A percentile compares a stretch with the other conserved stretches of the same genome.
phyloP scores from a whole-genome alignment of 2,797 vertebrate genomes.

The Heterohyrax brucei region DNA sequence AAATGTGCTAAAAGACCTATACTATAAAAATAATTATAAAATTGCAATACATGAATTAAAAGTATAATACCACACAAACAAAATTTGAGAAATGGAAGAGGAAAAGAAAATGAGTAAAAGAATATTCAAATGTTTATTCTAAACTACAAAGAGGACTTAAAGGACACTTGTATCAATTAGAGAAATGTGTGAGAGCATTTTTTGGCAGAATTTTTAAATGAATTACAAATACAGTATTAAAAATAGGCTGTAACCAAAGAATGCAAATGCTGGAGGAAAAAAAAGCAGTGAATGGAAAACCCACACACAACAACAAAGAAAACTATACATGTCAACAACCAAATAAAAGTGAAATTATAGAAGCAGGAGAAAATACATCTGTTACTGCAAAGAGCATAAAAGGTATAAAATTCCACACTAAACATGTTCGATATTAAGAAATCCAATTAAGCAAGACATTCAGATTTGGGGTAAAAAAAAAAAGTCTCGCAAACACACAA shows the following conservation, averaged over 20 bases:
- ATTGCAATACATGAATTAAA: constrained; percentile 48
- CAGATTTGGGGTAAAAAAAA: constrained; percentile 55
- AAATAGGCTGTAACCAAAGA: constrained; percentile 60
- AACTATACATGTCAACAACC: constrained; percentile 49
- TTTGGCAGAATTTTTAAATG: constrained; percentile 16
- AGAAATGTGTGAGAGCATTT: background rate
- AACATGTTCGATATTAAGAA: constrained; percentile 73
- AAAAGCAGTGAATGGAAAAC: constrained; percentile 60
- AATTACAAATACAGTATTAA: constrained; percentile 46
- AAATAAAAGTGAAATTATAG: constrained; percentile 68
- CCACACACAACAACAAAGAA: constrained; percentile 14
- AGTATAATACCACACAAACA: background rate
- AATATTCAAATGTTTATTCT: constrained; percentile 34
- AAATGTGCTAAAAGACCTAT: background rate
- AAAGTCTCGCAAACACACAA: constrained; percentile 65
- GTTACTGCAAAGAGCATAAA: constrained; percentile 67
- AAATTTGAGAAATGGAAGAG: background rate
- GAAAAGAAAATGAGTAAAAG: background rate
- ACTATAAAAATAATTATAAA: constrained; percentile 18
- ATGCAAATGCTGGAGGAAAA: background rate
- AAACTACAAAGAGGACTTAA: constrained; percentile 54
- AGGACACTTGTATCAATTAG: background rate
- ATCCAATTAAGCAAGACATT: constrained; percentile 74
- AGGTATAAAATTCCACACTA: constrained; percentile 70
- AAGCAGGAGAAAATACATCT: constrained; percentile 51